A percentile compares a stretch with the other conserved stretches of the same genome.
phyloP scores from a whole-genome alignment of 1,140 invertebrate genomes.

The Penaeus japonicus region DNA sequence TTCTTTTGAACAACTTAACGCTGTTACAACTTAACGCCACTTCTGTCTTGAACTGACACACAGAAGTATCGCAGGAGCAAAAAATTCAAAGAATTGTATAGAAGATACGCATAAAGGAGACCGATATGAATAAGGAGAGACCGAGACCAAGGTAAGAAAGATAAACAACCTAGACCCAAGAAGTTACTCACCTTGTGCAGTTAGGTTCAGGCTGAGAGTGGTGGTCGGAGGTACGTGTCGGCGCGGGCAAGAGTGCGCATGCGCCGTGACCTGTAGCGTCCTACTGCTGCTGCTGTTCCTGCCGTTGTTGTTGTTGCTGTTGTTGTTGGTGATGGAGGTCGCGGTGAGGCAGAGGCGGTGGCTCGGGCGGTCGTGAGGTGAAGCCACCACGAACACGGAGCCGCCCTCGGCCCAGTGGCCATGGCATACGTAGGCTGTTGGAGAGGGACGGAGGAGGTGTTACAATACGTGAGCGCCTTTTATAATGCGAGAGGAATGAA shows the following conservation, averaged over 20 bases:
- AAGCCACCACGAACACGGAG: conserved; percentile 52
- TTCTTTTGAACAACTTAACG: too few relatives aligned
- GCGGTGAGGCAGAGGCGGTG: conserved; percentile 56
- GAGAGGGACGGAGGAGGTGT: too few relatives aligned
- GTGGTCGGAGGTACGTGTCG: conserved; percentile 51
- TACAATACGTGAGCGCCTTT: too few relatives aligned
- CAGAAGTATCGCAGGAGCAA: too few relatives aligned
- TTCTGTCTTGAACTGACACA: too few relatives aligned
- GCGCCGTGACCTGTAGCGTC: conserved; percentile 53
- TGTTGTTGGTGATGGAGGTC: conserved; percentile 21
- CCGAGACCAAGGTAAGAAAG: too few relatives aligned
- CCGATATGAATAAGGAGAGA: too few relatives aligned
- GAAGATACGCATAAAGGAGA: too few relatives aligned
- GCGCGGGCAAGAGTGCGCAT: conserved; percentile 56
- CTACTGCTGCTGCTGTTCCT: conserved; percentile 29
- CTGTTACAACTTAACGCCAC: too few relatives aligned
- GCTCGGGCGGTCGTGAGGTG: conserved; percentile 47
- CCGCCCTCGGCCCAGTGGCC: conserved; percentile 56
- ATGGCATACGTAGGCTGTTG: conserved; percentile 55
- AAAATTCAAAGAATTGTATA: too few relatives aligned
- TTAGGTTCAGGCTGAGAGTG: conserved; percentile 51
- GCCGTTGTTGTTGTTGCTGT: not conserved
- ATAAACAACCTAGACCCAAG: too few relatives aligned
- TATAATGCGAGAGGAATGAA: too few relatives aligned
- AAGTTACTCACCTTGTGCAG: conserved; percentile 46